Evolutionary conservation across 2,888 invertebrate genomes (phyloP).

Genomic region (Marronus borbonicus): DNA sequence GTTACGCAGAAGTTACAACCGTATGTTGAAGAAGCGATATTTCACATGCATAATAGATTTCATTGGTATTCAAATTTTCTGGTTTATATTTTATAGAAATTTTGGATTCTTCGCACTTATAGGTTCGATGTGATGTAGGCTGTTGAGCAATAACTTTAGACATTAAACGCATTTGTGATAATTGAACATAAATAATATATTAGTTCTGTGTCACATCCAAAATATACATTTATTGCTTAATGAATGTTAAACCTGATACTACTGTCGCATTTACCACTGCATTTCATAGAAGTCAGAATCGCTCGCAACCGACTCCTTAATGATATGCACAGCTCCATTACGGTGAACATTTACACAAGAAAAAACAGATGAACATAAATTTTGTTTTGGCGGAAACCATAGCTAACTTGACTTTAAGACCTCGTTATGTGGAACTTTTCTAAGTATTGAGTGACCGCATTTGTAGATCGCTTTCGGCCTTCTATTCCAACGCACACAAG

Average conservation of each 20-base stretch:
- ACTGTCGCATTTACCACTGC: slow-evolving; percentile 45
- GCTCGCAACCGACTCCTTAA: slow-evolving; percentile 52
- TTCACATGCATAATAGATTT: not conserved
- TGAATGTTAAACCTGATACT: slow-evolving; percentile 44
- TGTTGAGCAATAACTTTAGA: slow-evolving; percentile 37
- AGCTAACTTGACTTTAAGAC: slow-evolving; percentile 56
- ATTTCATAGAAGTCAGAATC: slow-evolving; percentile 53
- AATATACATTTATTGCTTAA: slow-evolving; percentile 48
- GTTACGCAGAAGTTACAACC: too few species aligned
- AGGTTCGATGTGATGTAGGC: slow-evolving; percentile 25
- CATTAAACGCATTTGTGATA: slow-evolving; percentile 58
- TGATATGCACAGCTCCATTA: slow-evolving; percentile 58
- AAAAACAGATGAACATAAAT: slow-evolving; percentile 59
- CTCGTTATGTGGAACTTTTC: slow-evolving; percentile 58
- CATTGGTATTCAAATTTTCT: not conserved
- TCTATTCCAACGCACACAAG: slow-evolving; percentile 52
- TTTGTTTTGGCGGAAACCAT: slow-evolving; percentile 60
- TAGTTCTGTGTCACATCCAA: slow-evolving; percentile 51
- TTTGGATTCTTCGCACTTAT: slow-evolving; percentile 25
- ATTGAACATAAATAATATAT: slow-evolving; percentile 58
- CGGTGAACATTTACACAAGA: slow-evolving; percentile 56
- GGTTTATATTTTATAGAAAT: slow-evolving; percentile 15
- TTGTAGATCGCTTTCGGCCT: slow-evolving; percentile 58
- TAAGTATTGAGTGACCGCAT: slow-evolving; percentile 58
- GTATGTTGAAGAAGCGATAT: slow-evolving; percentile 1